Conservation (phyloP, 2,797 vertebrate genomes). For the Aulostomus chinensis region DNA sequence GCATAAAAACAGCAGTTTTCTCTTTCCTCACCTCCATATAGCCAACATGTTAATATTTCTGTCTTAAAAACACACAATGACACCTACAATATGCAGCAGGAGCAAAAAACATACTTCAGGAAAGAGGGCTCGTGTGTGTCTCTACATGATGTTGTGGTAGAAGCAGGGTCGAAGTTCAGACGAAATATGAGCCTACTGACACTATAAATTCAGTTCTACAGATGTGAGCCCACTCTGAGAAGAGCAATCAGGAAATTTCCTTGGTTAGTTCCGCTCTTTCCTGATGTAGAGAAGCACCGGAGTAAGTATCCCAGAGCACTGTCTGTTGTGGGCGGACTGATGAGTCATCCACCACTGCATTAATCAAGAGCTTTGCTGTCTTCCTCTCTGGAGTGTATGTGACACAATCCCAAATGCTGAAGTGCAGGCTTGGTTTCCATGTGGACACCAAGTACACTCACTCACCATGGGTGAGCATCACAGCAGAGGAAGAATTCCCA, state of each 20-base stretch:
- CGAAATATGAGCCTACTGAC: conserved; percentile 14
- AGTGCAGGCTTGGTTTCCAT: conserved; percentile 33
- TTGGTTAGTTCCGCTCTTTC: too few species aligned
- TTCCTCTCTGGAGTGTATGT: conserved; percentile 8
- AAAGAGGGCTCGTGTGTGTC: conserved; percentile 38
- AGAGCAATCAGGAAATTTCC: neutral
- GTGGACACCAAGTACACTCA: conserved; percentile 24
- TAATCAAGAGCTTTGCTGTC: conserved; percentile 26
- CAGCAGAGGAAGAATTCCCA: conserved; percentile 47
- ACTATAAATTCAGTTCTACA: conserved; percentile 15
- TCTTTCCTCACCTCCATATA: too few species aligned
- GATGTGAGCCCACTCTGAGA: conserved; percentile 4
- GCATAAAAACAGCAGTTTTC: too few species aligned
- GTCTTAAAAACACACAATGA: too few species aligned
- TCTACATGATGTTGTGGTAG: conserved; percentile 5
- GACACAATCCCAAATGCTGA: conserved; percentile 14
- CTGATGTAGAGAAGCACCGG: too few species aligned
- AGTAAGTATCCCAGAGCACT: too few species aligned
- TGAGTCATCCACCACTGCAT: conserved; percentile 27
- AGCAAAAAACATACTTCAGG: too few species aligned
- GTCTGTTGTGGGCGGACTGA: conserved; percentile 13
- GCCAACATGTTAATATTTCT: too few species aligned
- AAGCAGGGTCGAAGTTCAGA: conserved; percentile 45
- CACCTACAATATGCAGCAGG: too few species aligned
- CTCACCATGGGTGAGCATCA: conserved; percentile 36